Evolutionary conservation across 92 coral and sea anemone genomes (phyloP), one percentile per base, ranked within the genome.

Genomic region (Bergia sp.): DNA sequence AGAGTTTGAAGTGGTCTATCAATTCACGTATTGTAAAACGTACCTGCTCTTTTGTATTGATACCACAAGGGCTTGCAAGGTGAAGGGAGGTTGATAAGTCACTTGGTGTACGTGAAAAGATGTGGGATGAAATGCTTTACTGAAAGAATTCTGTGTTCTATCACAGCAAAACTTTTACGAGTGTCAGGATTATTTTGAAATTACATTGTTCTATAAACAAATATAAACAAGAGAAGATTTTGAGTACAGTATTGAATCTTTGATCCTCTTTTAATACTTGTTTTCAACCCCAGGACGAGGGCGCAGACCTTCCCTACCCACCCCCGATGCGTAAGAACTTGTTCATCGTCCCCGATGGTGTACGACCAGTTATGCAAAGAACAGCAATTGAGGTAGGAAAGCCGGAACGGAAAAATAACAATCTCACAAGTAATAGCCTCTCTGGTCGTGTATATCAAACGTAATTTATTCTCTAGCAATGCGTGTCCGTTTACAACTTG

Each of bases 301-400:
- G 96, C 41, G 94, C 93, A 76, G 99, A 97, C 73, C 91, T 97
- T 66, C 99, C 99, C 29, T 96, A 89, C 85, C 89, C 86, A 78
- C 99, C 99, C 18, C 95, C 99, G 44, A 90, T 78, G 91, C 87
- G 37, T 0, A 80, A 93, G 80, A 82, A 86, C 44, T 57, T 91
- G 85, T 93, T 84, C 86, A 92, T 96, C 16, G 98, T 95, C 7
- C 98, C 99, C 21, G 89, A 94, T 81, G 97, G 96, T 18, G 91
- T 97, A 23, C 94, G 98, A 8, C 99, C 99, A 5, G 99, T 95
- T 37, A 92, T 95, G 37, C 99, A 97, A 78, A 89, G 99, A 85
- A 97, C 99, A 10, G 99, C 98, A 36, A 93, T 97, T 29, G 99
- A 97, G 96, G 99, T 97, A 85, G n/a, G 89, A 44, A 18, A 53